A percentile compares a stretch with the other conserved stretches of the same genome.
These are phyloP conservation scores for Andrena chrysosceles DNA, from an alignment of 2,888 invertebrate species.

Conservation along the genomic window DNA sequence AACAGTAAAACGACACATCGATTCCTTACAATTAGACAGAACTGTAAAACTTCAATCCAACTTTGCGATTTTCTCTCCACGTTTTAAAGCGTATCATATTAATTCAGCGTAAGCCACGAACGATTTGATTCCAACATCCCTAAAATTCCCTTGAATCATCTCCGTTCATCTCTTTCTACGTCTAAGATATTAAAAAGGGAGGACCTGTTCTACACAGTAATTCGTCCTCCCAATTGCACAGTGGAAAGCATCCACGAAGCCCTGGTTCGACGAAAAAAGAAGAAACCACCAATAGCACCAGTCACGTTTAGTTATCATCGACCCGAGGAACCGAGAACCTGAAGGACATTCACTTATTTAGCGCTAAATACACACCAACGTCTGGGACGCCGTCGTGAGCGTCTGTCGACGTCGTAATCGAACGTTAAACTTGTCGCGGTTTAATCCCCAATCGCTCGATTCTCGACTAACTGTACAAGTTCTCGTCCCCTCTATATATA, in stretches of 20 bases:
- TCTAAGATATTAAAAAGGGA: not conserved
- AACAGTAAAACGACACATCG: not conserved
- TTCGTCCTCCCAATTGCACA: slow-evolving; percentile 10
- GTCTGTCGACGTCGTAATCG: slow-evolving; percentile 54
- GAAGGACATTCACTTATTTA: slow-evolving; percentile 67
- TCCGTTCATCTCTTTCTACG: not conserved
- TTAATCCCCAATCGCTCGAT: slow-evolving; percentile 49
- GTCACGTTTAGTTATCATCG: slow-evolving; percentile 25
- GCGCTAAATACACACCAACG: slow-evolving; percentile 64
- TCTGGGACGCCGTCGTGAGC: slow-evolving; percentile 33
- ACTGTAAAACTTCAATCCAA: no score
- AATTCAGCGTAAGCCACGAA: slow-evolving; percentile 7
- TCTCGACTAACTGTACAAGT: slow-evolving; percentile 37
- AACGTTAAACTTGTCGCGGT: slow-evolving; percentile 51
- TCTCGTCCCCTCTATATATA: not conserved
- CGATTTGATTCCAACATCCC: slow-evolving; percentile 6
- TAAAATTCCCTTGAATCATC: not conserved
- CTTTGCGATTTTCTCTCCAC: no score
- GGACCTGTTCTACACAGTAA: slow-evolving; percentile 6
- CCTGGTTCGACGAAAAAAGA: not conserved
- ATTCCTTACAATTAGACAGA: not conserved
- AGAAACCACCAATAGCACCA: slow-evolving; percentile 34
- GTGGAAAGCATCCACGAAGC: not conserved
- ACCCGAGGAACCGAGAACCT: slow-evolving; percentile 52
- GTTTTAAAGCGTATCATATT: not conserved